Conservation (phyloP, 2,113 vertebrate species). For the Pollimyrus isidori region DNA sequence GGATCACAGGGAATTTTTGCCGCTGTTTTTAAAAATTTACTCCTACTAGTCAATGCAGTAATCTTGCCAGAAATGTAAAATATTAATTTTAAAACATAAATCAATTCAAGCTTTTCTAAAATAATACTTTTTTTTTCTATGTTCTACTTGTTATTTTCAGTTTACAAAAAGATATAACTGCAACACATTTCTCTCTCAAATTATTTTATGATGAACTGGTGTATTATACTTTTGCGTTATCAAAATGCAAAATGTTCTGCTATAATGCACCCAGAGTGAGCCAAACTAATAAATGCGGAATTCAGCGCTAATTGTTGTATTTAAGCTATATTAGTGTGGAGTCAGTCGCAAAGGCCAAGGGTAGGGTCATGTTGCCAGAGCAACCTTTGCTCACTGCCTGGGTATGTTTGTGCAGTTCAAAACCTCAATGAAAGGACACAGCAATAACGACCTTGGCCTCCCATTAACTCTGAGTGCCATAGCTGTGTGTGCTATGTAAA, state of each 20-base stretch:
- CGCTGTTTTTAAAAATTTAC: neutral
- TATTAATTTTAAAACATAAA: neutral
- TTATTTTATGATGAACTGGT: neutral
- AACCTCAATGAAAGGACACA: constrained; percentile 53
- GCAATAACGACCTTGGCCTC: constrained; percentile 61
- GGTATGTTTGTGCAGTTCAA: constrained; percentile 54
- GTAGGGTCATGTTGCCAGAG: constrained; percentile 18
- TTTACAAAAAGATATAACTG: neutral
- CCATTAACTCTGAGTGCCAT: constrained; percentile 32
- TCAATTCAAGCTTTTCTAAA: neutral
- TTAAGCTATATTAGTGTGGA: neutral
- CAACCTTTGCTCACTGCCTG: constrained; percentile 58
- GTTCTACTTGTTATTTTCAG: neutral
- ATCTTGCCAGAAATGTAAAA: neutral
- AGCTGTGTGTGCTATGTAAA: constrained; percentile 41
- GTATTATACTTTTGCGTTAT: neutral
- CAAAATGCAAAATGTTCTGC: neutral
- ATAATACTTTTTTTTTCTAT: neutral
- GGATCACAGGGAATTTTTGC: neutral
- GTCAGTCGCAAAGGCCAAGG: constrained; percentile 34
- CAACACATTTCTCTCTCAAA: neutral
- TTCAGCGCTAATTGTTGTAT: neutral
- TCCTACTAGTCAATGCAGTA: neutral
- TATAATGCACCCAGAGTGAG: neutral
- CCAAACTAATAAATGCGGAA: neutral